Percentiles rank a stretch among this genome's conserved stretches.
Evolutionary conservation across 1,140 invertebrate species (phyloP).

Genomic region (Campoletis sonorensis): DNA sequence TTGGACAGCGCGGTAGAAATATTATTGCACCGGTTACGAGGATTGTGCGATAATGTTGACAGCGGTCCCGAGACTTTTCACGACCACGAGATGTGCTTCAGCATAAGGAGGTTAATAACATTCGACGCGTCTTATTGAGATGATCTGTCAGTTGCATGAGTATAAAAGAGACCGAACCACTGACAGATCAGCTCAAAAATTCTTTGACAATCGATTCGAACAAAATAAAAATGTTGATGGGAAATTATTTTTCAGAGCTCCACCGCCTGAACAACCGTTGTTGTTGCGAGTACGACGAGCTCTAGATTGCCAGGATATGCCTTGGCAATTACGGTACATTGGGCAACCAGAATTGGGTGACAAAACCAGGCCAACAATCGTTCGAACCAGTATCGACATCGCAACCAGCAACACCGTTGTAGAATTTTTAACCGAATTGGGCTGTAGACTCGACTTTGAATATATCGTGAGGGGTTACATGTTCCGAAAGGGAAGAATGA

Average conservation of each 20-base stretch:
- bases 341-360: conserved; percentile 93
- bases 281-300: conserved; percentile 87
- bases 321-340: conserved; percentile 92
- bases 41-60: conserved; percentile 96
- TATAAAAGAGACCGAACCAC: too few relatives aligned
- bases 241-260: conserved; percentile 71
- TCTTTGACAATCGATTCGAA: not conserved
- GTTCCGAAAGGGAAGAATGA: conserved; percentile 98
- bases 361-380: conserved; percentile 91
- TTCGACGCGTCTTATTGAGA: too few relatives aligned
- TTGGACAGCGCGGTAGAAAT: conserved; percentile 94
- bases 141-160: too few relatives aligned
- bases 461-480: conserved; percentile 96
- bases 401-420: conserved; percentile 92
- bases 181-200: too few relatives aligned
- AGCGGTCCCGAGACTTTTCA: conserved; percentile 92
- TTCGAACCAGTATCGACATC: conserved; percentile 94
- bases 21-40: conserved; percentile 92
- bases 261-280: conserved; percentile 77
- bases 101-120: conserved; percentile 79
- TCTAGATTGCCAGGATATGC: conserved; percentile 86
- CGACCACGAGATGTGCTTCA: conserved; percentile 93
- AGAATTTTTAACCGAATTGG: conserved; percentile 94
- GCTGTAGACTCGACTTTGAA: conserved; percentile 94
- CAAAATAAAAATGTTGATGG: not conserved